phyloP scores from a whole-genome alignment of 2,113 vertebrate genomes.

The Chionomys nivalis region DNA sequence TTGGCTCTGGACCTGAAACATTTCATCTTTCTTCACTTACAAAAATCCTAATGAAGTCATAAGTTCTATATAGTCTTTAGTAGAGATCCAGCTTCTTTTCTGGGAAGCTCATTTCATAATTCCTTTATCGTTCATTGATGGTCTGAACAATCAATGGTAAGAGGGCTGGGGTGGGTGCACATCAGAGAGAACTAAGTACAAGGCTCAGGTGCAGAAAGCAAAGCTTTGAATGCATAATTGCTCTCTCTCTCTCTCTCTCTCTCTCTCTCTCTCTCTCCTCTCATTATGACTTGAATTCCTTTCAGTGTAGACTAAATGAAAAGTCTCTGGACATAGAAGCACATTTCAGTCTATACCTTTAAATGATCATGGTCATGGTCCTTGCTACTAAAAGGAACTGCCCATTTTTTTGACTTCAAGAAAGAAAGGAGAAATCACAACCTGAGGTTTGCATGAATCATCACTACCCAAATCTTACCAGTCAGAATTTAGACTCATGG shows the following conservation, averaged over 20 bases:
- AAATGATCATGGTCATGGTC: not conserved
- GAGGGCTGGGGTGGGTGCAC: not conserved
- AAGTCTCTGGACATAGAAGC: not conserved
- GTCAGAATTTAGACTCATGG: not conserved
- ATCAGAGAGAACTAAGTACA: not conserved
- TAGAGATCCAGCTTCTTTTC: not conserved
- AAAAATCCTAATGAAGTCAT: not conserved
- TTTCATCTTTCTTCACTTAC: not conserved
- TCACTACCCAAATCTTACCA: not conserved
- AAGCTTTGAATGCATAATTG: not conserved
- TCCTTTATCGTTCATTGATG: not conserved
- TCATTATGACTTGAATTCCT: not conserved
- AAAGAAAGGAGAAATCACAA: not conserved
- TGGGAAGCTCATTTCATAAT: not conserved
- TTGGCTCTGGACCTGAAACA: not conserved
- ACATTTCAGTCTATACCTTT: not conserved
- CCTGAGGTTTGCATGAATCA: slow-evolving; percentile 7
- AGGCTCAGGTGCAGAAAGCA: not conserved
- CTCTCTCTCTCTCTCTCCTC: too few species aligned
- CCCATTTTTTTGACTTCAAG: not conserved
- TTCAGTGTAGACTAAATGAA: not conserved
- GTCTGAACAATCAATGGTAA: not conserved
- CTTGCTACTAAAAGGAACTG: not conserved
- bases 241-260: not conserved
- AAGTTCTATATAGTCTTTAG: not conserved